These are phyloP conservation scores for Festucalex cinctus DNA, from an alignment of 2,113 vertebrate species.

Conservation along the genomic window DNA sequence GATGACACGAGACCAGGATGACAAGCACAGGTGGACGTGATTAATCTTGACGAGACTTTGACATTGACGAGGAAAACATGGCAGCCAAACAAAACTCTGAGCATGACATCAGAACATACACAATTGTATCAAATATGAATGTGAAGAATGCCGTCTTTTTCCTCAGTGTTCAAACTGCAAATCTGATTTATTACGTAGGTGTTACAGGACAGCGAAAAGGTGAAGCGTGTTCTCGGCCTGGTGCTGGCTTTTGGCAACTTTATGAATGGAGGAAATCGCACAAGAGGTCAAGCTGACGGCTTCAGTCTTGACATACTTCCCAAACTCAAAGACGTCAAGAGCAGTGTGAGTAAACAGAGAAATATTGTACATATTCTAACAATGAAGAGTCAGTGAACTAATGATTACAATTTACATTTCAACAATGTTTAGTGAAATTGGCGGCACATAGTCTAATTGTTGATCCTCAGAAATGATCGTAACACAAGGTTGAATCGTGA, in stretches of 20 bases:
- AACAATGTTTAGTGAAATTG: no score
- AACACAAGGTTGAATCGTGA: no score
- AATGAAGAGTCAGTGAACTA: no score
- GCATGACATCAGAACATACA: no score
- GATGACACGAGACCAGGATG: no score
- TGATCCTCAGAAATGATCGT: no score
- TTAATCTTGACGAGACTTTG: no score
- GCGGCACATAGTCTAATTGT: no score
- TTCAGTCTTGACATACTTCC: conserved; percentile 93
- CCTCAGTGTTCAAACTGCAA: neutral
- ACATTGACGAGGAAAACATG: no score
- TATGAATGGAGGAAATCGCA: conserved; percentile 97
- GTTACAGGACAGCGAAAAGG: conserved; percentile 78
- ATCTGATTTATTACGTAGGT: conserved; percentile 62
- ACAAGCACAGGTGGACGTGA: no score
- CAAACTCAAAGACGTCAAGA: conserved; percentile 97
- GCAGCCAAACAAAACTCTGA: no score
- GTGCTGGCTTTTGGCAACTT: conserved; percentile 97
- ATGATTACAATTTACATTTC: no score
- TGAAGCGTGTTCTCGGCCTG: conserved; percentile 84
- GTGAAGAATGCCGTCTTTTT: neutral
- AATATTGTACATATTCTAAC: neutral
- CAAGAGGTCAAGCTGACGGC: conserved; percentile 92
- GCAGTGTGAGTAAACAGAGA: conserved; percentile 85
- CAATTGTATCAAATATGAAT: neutral